Evolutionary conservation across 2,797 vertebrate genomes (phyloP), one percentile per base, ranked within the genome.

Genomic region (Propithecus perrieri): DNA sequence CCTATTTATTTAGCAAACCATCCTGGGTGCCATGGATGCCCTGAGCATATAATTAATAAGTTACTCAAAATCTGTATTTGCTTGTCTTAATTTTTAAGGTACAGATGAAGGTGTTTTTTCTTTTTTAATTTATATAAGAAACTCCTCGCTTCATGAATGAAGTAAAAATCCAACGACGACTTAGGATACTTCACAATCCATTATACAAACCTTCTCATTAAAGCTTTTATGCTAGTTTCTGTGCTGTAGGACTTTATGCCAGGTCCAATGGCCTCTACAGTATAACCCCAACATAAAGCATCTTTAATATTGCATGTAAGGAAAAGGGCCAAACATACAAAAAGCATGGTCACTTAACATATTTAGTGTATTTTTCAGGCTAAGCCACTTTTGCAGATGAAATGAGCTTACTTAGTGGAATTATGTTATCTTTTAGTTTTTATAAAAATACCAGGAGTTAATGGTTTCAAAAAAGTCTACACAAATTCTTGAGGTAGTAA

Each of bases 181-280:
- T 41, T 69, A 61, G 53, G n/a, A 55, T 1, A 48, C 2, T 2
- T 93, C 35, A 26, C n/a, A 86, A 46, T 71, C 30, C n/a, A 55
- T 80, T 48, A n/a, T 74, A 48, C 14, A 76, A 65, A 57, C 2
- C 69, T 61, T 91, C 38, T 59, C 20, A 81, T 55, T 55, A 84
- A 95, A 59, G 30, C 0, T 84, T 59, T 89, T 72, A 30, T 87
- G 35, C 43, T 26, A 55, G 8, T 71, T 89, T 95, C 24, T 94
- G 3, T 65, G 28, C 33, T 38, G 38, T 0, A 9, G 20, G 1
- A 28, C 61, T 57, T 43, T 24, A 85, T 59, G 28, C 1, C 26
- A 67, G 15, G 11, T 75, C 6, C 18, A 48, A 1, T 14, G n/a
- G 2, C 1, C 24, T n/a, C 13, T 80, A 2, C 2, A n/a, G 10